Base-by-base conservation (phyloP, 2,113 vertebrate species). In the Panurus biarmicus region DNA sequence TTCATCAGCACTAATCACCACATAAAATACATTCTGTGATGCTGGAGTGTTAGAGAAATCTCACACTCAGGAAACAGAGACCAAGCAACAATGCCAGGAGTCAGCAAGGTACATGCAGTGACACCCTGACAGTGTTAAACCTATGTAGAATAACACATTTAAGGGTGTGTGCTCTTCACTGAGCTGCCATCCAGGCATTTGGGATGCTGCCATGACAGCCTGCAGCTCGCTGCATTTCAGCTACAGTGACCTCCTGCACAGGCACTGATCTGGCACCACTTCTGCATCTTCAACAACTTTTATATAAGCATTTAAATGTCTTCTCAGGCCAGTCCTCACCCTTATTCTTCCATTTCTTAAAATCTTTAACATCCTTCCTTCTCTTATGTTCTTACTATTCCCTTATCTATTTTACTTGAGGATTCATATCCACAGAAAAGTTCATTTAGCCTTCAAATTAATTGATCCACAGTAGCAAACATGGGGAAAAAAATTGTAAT, bases 401-500 rank as follows among this genome's bases (percentile, higher is more conserved):
- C 40, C 29, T 75, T 11, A 75, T 60, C n/a, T 79, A 48, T 48
- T 75, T 62, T 57, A 56, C n/a, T 6, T 3, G 3, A 67, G 48
- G 33, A 57, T 48, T 92, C 28, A 18, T 22, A 82, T 56, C 10
- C 83, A 67, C 7, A 51, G 9, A 62, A 62, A 85, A 90, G 33
- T 58, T 79, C 20, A 47, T 31, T 87, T 73, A 69, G 53, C 40
- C 25, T 56, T 69, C 4, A 12, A 82, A 91, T 44, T 5, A 89
- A 23, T 44, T 48, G n/a, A 56, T 25, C 66, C 7, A 18, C n/a
- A 48, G 7, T 2, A 64, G 36, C 4, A 11, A 87, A 58, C 5
- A 7, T 3, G 4, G 25, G 28, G 26, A 23, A 48, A 11, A 14
- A 28, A 88, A 82, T n/a, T 1, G 3, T 4, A 26, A 29, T 1